A percentile compares a stretch with the other conserved stretches of the same genome.
phyloP scores from a whole-genome alignment of 2,888 invertebrate genomes.

The Tetanocera ferruginea region DNA sequence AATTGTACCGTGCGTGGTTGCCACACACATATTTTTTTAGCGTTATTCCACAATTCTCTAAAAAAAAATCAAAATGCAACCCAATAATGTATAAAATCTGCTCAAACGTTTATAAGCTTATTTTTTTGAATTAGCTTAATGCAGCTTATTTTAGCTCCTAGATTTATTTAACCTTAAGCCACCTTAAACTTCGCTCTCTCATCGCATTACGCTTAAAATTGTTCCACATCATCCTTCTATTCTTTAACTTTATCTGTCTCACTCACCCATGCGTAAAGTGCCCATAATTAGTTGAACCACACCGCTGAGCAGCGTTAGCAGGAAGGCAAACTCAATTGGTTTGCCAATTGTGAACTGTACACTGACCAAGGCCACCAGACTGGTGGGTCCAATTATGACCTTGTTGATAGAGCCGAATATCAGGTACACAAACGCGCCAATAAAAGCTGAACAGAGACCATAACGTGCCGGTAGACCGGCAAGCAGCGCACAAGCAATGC shows the following conservation, averaged over 20 bases:
- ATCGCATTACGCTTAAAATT: too few species aligned
- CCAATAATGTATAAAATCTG: too few species aligned
- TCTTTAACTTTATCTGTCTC: neutral
- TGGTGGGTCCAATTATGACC: constrained; percentile 91
- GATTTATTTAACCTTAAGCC: too few species aligned
- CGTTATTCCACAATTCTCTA: too few species aligned
- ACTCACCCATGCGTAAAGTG: constrained; percentile 79
- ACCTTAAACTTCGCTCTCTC: too few species aligned
- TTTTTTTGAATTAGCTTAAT: too few species aligned
- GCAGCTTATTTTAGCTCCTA: too few species aligned
- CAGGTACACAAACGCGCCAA: constrained; percentile 89
- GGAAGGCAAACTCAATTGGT: constrained; percentile 80
- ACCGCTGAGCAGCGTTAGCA: constrained; percentile 84
- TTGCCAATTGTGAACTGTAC: constrained; percentile 80
- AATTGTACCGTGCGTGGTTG: too few species aligned
- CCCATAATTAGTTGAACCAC: constrained; percentile 85
- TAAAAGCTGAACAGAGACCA: constrained; percentile 92
- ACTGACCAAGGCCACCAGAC: constrained; percentile 83
- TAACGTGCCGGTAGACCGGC: constrained; percentile 89
- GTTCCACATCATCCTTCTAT: too few species aligned
- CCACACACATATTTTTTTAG: too few species aligned
- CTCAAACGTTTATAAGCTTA: too few species aligned
- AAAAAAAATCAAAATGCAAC: too few species aligned
- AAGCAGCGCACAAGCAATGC: constrained; percentile 91
- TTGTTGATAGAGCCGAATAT: constrained; percentile 85